Conservation (phyloP, 2,113 vertebrate species). For the Corythoichthys haematopterus region DNA sequence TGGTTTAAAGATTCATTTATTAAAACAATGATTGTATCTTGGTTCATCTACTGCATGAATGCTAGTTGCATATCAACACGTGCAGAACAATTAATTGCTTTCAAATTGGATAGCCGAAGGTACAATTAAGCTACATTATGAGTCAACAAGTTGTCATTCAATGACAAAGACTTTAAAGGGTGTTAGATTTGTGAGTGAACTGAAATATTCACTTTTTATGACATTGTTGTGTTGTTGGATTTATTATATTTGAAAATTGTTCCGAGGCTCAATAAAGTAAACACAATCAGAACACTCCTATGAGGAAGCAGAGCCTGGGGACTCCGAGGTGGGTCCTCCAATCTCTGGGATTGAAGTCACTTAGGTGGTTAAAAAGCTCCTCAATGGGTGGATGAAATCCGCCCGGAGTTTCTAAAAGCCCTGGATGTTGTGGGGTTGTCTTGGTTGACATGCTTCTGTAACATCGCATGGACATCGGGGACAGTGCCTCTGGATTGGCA, state of each 20-base stretch:
- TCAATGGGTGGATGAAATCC: too few relatives aligned
- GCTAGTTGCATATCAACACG: not conserved
- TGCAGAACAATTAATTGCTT: not conserved
- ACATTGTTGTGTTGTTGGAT: not conserved
- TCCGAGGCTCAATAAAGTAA: not conserved
- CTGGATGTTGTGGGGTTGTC: too few relatives aligned
- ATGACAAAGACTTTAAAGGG: not conserved
- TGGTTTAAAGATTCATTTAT: not conserved
- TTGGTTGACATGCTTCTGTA: too few relatives aligned
- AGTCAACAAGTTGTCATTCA: not conserved
- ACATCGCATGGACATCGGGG: too few relatives aligned
- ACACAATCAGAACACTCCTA: too few relatives aligned
- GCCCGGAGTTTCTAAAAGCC: too few relatives aligned
- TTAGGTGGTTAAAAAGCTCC: too few relatives aligned
- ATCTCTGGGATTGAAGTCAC: too few relatives aligned
- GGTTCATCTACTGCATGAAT: not conserved
- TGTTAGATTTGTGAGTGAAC: not conserved
- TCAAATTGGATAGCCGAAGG: not conserved
- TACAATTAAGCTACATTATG: not conserved
- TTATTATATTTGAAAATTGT: not conserved
- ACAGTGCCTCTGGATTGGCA: too few relatives aligned
- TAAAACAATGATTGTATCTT: not conserved
- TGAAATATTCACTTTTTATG: not conserved
- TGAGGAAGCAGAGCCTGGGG: too few relatives aligned
- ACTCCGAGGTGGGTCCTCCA: too few relatives aligned